Base-by-base conservation (phyloP, 2,888 invertebrate genomes). In the Anticlea derivata region DNA sequence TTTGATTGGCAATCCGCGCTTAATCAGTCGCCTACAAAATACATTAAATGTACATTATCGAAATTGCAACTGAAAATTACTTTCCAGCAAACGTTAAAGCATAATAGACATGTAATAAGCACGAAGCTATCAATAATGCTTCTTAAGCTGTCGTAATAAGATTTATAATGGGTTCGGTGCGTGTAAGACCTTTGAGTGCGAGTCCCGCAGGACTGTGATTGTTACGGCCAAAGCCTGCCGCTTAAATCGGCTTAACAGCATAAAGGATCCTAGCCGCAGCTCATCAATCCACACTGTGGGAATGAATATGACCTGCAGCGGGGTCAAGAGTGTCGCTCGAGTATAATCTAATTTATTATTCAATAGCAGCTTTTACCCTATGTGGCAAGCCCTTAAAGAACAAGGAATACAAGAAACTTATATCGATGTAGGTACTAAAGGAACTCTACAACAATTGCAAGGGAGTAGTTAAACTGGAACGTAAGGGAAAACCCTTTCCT, bases 231-330 rank as follows among this genome's bases (percentile, higher is more conserved):
- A 60, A 60, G 50, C 56, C 50, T 48, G 45, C 47, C 35, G 56
- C 57, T 60, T 61, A 63, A 61, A 51, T 53, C 53, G 58, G 60
- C 61, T 63, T 60, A 63, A 38, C 51, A 37, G 46, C 46, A 53
- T 55, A 55, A 60, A 56, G 59, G 50, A 53, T 29, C 50, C 41
- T 49, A 56, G 35, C 39, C 48, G 44, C 40, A 45, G 46, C 43
- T 59, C 58, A 58, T 56, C 59, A 62, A 57, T 57, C 48, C 40
- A 35, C 52, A 50, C 43, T 27, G 58, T 46, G 22, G 45, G 45
- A 50, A 54, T 54, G 57, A 58, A 57, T 57, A 51, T 63, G 57
- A 58, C 58, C 55, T 55, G 44, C 33, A 41, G 46, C 35, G 52
- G 51, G 60, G 58, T 60, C 60, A 62, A 53, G 51, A 51, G 35